Percentiles rank a stretch among this genome's conserved stretches.
These are phyloP conservation scores for Leucosticte australis DNA, from an alignment of 2,113 vertebrate genomes.

Conservation along the genomic window DNA sequence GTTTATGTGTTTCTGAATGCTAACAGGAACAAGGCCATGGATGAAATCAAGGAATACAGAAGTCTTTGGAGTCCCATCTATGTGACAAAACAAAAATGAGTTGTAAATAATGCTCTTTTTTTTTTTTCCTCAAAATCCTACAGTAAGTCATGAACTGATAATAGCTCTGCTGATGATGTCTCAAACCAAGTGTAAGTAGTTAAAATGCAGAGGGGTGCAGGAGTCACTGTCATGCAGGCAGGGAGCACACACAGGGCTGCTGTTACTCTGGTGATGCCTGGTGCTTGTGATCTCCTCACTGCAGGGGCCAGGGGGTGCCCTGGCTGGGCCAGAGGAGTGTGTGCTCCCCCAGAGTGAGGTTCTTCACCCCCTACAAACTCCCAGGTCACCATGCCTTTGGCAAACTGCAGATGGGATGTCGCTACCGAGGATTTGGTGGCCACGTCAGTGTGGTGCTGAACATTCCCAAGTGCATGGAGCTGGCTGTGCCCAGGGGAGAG, in stretches of 20 bases:
- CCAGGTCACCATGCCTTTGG: neutral
- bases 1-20: too few species aligned
- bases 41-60: neutral
- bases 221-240: accelerated
- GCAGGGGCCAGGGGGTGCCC: neutral
- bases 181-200: neutral
- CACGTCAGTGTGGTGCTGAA: accelerated
- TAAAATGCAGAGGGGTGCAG: neutral
- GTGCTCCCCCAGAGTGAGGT: too few species aligned
- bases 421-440: neutral
- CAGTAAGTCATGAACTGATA: neutral
- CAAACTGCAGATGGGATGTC: neutral
- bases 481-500: neutral
- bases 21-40: neutral
- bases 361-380: neutral
- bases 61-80: neutral
- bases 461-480: neutral
- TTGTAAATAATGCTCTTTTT: neutral
- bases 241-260: neutral
- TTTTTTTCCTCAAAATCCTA: neutral
- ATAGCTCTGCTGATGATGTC: neutral
- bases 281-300: accelerated
- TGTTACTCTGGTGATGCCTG: neutral
- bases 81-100: neutral
- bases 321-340: neutral